phyloP scores from a whole-genome alignment of 2,797 vertebrate genomes.

The Oceanodroma leucorhoa region DNA sequence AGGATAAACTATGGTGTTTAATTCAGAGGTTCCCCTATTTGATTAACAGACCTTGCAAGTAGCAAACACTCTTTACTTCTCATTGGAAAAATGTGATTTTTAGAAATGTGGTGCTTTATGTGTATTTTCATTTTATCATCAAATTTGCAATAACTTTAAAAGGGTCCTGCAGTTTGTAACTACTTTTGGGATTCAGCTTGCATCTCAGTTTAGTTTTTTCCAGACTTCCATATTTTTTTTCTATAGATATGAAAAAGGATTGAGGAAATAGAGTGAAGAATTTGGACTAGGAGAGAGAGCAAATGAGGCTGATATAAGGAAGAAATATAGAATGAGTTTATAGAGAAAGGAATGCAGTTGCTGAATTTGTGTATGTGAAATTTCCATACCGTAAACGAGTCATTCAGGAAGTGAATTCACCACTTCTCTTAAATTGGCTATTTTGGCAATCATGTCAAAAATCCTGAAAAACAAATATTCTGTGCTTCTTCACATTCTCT shows the following conservation, averaged over 20 bases:
- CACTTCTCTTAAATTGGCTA: neutral
- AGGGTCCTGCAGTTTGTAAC: neutral
- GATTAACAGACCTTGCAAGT: neutral
- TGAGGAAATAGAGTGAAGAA: neutral
- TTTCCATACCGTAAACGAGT: rapidly evolving
- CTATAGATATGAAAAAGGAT: neutral
- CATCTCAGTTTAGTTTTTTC: neutral
- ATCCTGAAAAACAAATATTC: neutral
- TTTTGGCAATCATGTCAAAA: neutral
- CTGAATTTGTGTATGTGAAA: neutral
- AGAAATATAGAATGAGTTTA: neutral
- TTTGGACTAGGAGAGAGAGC: neutral
- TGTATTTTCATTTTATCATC: neutral
- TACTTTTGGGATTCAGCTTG: neutral
- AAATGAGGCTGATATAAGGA: neutral
- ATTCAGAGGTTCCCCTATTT: neutral
- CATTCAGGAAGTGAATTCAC: neutral
- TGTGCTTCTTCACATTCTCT: neutral
- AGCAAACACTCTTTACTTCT: neutral
- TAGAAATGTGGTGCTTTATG: neutral
- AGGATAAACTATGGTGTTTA: neutral
- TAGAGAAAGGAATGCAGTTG: neutral
- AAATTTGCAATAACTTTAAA: neutral
- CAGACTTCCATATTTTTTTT: neutral
- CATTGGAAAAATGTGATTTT: neutral